Base-by-base conservation (phyloP, 1,140 invertebrate genomes). In the Hirudo medicinalis region DNA sequence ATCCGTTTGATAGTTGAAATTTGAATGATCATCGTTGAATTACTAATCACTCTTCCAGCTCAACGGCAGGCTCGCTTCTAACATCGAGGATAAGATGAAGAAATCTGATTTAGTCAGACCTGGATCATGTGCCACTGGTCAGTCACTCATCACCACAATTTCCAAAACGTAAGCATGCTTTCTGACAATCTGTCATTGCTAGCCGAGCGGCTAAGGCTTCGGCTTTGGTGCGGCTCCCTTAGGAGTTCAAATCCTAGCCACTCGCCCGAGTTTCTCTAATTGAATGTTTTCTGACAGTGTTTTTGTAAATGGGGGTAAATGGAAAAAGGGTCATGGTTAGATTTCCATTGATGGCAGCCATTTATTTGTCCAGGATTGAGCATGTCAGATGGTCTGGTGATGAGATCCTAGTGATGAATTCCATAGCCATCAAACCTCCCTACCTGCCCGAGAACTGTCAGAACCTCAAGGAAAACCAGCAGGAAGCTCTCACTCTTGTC, bases 101-200 rank as follows among this genome's bases (percentile, higher is more conserved):
- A 63, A 32, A 20, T 22, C 57, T 32, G 57, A 63, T 13, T n/a
- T 63, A 13, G 29, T n/a, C 57, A 63, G 29, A 32, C 57, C 57
- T 25, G 57, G 57, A 63, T 63, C 57, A 2, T 25, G 57, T 63
- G 29, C 29, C 29, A 22, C 19, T 11, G 57, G 22, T 15, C 57
- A n/a, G 11, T 25, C 22, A 2, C 57, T 63, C 22, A 63, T 63
- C 11, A 25, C 57, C 6, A 63, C 57, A 63, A 63, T 63, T 32
- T 25, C 22, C 29, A 63, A 63, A 63, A 63, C 57, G 57, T 63
- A 63, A 25, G n/a, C n/a, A n/a, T n/a, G n/a, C n/a, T n/a, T n/a
- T n/a, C n/a, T n/a, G n/a, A n/a, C n/a, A n/a, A n/a, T n/a, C n/a
- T n/a, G n/a, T n/a, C n/a, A n/a, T n/a, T n/a, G n/a, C n/a, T n/a